Conservation (phyloP, 1,140 invertebrate species). For the Cyrtorhinus lividipennis region DNA sequence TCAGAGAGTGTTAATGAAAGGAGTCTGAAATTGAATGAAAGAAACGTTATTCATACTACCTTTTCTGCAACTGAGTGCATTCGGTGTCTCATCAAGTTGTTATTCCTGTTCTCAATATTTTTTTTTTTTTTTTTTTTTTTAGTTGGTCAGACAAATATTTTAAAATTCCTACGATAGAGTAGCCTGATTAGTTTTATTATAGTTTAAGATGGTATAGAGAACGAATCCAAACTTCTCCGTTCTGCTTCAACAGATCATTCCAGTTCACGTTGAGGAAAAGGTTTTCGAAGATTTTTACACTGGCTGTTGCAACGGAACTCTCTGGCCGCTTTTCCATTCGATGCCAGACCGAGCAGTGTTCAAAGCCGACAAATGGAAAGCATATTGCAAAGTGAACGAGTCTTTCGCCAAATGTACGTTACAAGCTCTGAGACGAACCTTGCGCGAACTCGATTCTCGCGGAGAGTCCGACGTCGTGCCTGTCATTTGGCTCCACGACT, state of each 20-base stretch:
- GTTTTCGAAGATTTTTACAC: slow-evolving; percentile 78
- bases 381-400: slow-evolving; percentile 66
- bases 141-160: no score
- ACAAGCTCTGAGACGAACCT: slow-evolving; percentile 45
- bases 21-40: no score
- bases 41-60: no score
- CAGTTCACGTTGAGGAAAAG: slow-evolving; percentile 56
- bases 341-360: slow-evolving; percentile 71
- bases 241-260: slow-evolving; percentile 47
- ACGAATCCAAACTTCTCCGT: background rate
- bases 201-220: no score
- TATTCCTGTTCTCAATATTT: no score
- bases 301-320: slow-evolving; percentile 79
- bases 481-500: slow-evolving; percentile 82
- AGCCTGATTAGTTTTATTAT: background rate
- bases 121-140: no score
- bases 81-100: no score
- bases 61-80: no score
- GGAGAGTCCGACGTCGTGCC: slow-evolving; percentile 44
- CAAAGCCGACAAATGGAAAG: slow-evolving; percentile 63
- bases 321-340: slow-evolving; percentile 82
- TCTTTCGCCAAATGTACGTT: slow-evolving; percentile 68
- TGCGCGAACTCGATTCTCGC: slow-evolving; percentile 34
- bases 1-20: no score
- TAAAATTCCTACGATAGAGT: no score